phyloP scores from a whole-genome alignment of 2,888 invertebrate genomes.

The Mimumesa dahlbomi region DNA sequence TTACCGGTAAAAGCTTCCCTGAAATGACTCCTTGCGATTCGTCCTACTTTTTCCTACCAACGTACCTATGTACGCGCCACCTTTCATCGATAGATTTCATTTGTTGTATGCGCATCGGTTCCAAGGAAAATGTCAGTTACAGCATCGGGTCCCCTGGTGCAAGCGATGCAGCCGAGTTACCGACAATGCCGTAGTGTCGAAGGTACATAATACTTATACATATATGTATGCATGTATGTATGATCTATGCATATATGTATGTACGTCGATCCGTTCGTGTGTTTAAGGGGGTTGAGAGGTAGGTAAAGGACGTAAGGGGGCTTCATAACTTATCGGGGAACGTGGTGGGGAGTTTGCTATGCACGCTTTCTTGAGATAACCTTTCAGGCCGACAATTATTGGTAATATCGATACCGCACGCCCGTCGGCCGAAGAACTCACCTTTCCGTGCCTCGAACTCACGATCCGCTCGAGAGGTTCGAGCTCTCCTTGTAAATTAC shows the following conservation, averaged over 20 bases:
- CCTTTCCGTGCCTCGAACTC: slow-evolving; percentile 67
- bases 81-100: slow-evolving; percentile 27
- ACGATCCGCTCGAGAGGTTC: slow-evolving; percentile 71
- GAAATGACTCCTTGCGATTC: background rate
- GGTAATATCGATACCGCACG: slow-evolving; percentile 77
- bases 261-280: background rate
- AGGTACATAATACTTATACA: slow-evolving; percentile 1
- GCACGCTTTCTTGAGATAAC: slow-evolving; percentile 75
- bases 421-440: slow-evolving; percentile 65
- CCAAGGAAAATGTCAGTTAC: slow-evolving; percentile 45
- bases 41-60: slow-evolving; percentile 21
- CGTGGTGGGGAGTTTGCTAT: slow-evolving; percentile 69
- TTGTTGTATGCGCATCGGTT: slow-evolving; percentile 15
- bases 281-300: slow-evolving; percentile 32
- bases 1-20: slow-evolving; percentile 18
- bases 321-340: slow-evolving; percentile 72
- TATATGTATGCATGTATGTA: background rate
- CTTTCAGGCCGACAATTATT: slow-evolving; percentile 79
- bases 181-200: slow-evolving; percentile 15
- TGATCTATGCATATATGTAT: no score
- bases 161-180: slow-evolving; percentile 10
- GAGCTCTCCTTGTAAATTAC: slow-evolving; percentile 72
- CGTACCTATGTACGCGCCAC: slow-evolving; percentile 2
- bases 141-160: background rate
- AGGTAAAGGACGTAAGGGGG: slow-evolving; percentile 50